These are phyloP conservation scores for Lumbricus terrestris DNA, from an alignment of 2,888 invertebrate species.

Conservation along the genomic window DNA sequence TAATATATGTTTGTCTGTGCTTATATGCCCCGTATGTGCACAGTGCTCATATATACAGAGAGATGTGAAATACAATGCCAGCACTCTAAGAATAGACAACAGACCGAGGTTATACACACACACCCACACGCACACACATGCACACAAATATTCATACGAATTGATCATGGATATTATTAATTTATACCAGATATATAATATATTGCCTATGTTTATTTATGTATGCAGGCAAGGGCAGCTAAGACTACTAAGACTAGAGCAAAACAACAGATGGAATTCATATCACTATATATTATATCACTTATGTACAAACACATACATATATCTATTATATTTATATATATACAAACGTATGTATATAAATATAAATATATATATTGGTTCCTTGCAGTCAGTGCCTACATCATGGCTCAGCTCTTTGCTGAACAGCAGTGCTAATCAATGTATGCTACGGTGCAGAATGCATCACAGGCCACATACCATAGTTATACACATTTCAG, in stretches of 20 bases:
- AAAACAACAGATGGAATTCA: neutral
- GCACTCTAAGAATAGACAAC: neutral
- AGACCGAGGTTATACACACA: neutral
- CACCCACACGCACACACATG: neutral
- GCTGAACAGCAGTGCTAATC: neutral
- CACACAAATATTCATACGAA: neutral
- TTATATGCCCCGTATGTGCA: neutral
- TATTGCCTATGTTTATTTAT: no score
- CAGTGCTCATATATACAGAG: neutral
- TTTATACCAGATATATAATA: no score
- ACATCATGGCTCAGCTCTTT: neutral
- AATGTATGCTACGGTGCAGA: neutral
- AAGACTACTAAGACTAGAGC: neutral
- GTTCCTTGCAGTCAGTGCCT: neutral
- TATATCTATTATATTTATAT: no score
- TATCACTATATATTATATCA: neutral
- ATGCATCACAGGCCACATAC: neutral
- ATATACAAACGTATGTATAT: no score
- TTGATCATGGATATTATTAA: no score
- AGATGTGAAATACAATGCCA: neutral
- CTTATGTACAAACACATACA: no score
- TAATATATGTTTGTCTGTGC: neutral
- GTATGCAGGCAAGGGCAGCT: no score
- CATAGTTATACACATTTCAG: no score
- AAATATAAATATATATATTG: no score